Evolutionary conservation across 2,888 invertebrate genomes (phyloP).

Genomic region (Argynnis bischoffii): DNA sequence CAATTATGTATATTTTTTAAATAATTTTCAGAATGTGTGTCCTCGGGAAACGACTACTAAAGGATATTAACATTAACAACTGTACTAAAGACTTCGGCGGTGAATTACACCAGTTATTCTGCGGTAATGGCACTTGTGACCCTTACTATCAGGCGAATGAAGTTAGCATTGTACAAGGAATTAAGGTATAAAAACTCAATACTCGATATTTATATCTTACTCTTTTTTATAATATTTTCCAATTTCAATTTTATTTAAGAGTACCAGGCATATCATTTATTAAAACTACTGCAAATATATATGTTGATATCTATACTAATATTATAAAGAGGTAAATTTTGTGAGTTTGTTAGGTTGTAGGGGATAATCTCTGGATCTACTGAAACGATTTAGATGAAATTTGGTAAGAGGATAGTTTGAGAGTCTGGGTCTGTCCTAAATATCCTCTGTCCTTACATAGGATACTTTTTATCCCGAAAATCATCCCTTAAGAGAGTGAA

Average conservation of each 20-base stretch:
- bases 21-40: slow-evolving; percentile 91
- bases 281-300: no score
- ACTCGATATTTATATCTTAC: neutral
- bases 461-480: no score
- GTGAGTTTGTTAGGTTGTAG: no score
- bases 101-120: slow-evolving; percentile 88
- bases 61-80: slow-evolving; percentile 87
- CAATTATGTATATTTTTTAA: slow-evolving; percentile 21
- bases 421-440: no score
- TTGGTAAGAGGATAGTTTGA: no score
- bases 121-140: slow-evolving; percentile 88
- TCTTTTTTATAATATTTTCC: neutral
- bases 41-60: slow-evolving; percentile 94
- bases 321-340: no score
- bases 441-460: no score
- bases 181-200: slow-evolving; percentile 74
- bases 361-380: no score
- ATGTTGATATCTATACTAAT: no score
- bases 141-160: slow-evolving; percentile 88
- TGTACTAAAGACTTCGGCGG: slow-evolving; percentile 90
- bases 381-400: no score
- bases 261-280: no score
- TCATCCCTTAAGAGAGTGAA: no score
- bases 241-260: neutral
- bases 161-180: slow-evolving; percentile 88